Conservation (phyloP, 1,140 invertebrate genomes). For the Ceratina australensis region DNA sequence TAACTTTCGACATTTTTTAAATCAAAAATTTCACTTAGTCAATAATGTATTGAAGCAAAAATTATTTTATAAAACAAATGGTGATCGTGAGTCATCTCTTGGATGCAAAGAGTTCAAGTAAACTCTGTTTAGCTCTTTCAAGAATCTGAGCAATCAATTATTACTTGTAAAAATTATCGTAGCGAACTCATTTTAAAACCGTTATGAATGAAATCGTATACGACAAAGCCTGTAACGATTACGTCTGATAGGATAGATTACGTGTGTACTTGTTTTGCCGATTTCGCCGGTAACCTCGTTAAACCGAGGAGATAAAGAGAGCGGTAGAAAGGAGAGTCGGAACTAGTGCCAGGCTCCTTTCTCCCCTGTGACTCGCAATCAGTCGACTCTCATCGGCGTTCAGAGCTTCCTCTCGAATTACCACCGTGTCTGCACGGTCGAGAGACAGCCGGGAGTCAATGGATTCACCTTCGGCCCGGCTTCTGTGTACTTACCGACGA, state of each 20-base stretch:
- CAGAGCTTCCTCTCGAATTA: constrained; percentile 60
- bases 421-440: constrained; percentile 8
- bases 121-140: too few species aligned
- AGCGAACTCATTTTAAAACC: background rate
- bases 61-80: too few species aligned
- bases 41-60: too few species aligned
- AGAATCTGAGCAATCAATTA: too few species aligned
- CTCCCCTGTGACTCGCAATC: constrained; percentile 57
- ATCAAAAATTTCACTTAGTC: too few species aligned
- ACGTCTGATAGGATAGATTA: constrained; percentile 1
- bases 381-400: constrained; percentile 52
- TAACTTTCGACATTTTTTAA: too few species aligned
- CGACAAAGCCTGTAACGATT: constrained; percentile 4
- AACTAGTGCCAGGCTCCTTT: constrained; percentile 22
- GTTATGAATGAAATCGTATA: constrained; percentile 21
- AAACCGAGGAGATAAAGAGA: constrained; percentile 26
- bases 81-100: too few species aligned
- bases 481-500: too few species aligned
- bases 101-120: too few species aligned
- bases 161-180: background rate
- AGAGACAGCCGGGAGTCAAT: background rate
- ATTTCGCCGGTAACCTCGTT: constrained; percentile 56
- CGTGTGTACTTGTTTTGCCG: constrained; percentile 43
- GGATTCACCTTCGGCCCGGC: too few species aligned
- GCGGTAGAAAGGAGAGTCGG: too few species aligned